A percentile compares a stretch with the other conserved stretches of the same genome.
Conservation (phyloP, 2,113 vertebrate species). For the Marmota monax region DNA sequence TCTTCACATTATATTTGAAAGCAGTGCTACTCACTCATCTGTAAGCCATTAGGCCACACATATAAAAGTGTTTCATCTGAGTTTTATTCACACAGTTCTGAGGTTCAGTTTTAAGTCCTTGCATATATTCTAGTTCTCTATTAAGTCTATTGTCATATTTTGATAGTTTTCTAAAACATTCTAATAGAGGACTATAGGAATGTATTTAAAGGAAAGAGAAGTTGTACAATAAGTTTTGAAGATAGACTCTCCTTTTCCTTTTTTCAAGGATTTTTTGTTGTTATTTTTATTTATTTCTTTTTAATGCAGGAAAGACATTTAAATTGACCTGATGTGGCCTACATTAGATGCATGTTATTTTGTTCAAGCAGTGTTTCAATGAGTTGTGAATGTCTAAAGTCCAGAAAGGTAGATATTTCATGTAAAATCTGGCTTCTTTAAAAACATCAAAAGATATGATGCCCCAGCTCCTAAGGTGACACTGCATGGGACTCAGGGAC, state of each 20-base stretch:
- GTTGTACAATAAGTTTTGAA: slow-evolving; percentile 34
- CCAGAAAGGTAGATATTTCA: neutral
- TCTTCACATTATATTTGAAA: slow-evolving; percentile 41
- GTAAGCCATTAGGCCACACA: slow-evolving; percentile 5
- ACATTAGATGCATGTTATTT: neutral
- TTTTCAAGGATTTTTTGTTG: neutral
- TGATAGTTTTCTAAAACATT: neutral
- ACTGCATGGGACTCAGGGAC: neutral
- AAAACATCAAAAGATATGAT: neutral
- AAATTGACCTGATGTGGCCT: neutral
- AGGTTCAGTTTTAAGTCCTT: neutral
- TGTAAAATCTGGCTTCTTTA: neutral
- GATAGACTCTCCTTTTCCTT: neutral
- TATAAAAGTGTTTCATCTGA: neutral
- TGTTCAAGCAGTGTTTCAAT: neutral
- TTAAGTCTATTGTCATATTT: neutral
- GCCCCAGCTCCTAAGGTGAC: accelerated
- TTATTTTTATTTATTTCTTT: slow-evolving; percentile 30
- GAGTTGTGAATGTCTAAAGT: neutral
- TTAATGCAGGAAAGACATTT: slow-evolving; percentile 4
- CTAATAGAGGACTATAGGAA: neutral
- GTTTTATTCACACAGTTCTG: neutral
- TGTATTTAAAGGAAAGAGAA: slow-evolving; percentile 49
- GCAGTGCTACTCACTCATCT: neutral
- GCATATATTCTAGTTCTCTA: neutral